phyloP scores from a whole-genome alignment of 2,888 invertebrate species.

The Drosophila merina region DNA sequence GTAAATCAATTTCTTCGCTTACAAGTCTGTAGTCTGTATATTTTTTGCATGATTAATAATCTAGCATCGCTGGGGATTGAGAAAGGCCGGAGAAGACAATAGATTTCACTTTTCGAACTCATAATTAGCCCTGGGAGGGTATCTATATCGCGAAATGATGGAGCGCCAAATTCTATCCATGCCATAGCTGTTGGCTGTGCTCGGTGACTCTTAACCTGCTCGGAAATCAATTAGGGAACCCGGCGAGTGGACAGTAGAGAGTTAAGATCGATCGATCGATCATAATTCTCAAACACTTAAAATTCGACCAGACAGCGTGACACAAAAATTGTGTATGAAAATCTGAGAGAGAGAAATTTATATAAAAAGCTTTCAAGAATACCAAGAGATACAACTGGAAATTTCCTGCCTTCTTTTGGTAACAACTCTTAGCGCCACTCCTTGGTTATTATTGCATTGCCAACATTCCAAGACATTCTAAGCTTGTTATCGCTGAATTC shows the following conservation, averaged over 20 bases:
- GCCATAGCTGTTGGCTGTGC: slow-evolving; percentile 59
- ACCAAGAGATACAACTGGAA: not conserved
- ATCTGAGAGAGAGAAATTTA: not conserved
- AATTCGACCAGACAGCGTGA: slow-evolving; percentile 15
- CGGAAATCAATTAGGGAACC: slow-evolving; percentile 68
- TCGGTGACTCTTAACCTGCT: slow-evolving; percentile 70
- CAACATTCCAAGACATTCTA: slow-evolving; percentile 37
- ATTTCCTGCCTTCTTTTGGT: not conserved
- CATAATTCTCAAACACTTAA: slow-evolving; percentile 28
- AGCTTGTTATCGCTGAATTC: slow-evolving; percentile 54
- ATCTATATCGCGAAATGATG: slow-evolving; percentile 33
- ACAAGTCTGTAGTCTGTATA: slow-evolving; percentile 18
- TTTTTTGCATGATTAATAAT: slow-evolving; percentile 62
- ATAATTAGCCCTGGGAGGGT: slow-evolving; percentile 65
- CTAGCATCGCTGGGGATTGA: slow-evolving; percentile 16
- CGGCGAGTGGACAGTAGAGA: slow-evolving; percentile 40
- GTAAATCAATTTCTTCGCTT: slow-evolving; percentile 61
- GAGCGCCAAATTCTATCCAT: slow-evolving; percentile 54
- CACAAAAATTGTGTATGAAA: not conserved
- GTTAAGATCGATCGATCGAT: slow-evolving; percentile 46
- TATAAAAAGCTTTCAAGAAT: not conserved
- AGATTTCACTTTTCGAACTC: slow-evolving; percentile 72
- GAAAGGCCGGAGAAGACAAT: slow-evolving; percentile 35
- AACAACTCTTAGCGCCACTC: not conserved
- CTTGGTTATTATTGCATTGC: slow-evolving; percentile 5